Percentiles rank a stretch among this genome's conserved stretches.
Conservation (phyloP, 64 coral and sea anemone genomes). For the Hydrozoanthus tunicans region DNA sequence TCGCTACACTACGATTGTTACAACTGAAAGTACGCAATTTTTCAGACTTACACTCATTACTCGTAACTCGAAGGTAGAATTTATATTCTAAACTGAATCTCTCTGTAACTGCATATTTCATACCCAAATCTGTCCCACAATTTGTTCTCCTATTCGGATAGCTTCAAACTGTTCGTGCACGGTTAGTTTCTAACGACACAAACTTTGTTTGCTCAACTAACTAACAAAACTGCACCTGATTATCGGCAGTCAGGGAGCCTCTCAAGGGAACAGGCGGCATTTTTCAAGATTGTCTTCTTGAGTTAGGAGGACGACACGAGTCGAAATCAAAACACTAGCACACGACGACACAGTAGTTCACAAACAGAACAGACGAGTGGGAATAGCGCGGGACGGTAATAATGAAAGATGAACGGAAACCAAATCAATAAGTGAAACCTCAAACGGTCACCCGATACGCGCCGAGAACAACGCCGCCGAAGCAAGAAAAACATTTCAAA, state of each 20-base stretch:
- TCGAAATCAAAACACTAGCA: neutral
- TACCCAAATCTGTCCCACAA: too few relatives aligned
- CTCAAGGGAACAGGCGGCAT: conserved; percentile 40
- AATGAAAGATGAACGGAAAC: conserved; percentile 49
- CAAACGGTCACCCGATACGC: conserved; percentile 17
- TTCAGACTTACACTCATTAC: too few relatives aligned
- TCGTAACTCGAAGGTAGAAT: too few relatives aligned
- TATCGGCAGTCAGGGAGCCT: neutral
- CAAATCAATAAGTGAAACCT: neutral
- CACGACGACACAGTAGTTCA: neutral
- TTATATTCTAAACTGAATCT: too few relatives aligned
- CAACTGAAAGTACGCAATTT: too few relatives aligned
- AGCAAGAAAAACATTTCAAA: conserved; percentile 16
- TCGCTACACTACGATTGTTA: neutral
- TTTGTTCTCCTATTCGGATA: too few relatives aligned
- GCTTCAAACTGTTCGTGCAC: too few relatives aligned
- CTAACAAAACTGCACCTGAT: conserved; percentile 9
- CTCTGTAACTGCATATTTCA: too few relatives aligned
- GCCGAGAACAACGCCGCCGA: conserved; percentile 20
- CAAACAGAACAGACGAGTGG: neutral
- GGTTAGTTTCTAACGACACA: too few relatives aligned
- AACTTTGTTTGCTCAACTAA: neutral
- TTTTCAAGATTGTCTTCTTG: neutral
- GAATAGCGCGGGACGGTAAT: neutral
- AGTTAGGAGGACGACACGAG: conserved; percentile 1